Percentiles rank a stretch among this genome's conserved stretches.
Conservation (phyloP, 2,888 invertebrate species). For the Caenorhabditis sp. region DNA sequence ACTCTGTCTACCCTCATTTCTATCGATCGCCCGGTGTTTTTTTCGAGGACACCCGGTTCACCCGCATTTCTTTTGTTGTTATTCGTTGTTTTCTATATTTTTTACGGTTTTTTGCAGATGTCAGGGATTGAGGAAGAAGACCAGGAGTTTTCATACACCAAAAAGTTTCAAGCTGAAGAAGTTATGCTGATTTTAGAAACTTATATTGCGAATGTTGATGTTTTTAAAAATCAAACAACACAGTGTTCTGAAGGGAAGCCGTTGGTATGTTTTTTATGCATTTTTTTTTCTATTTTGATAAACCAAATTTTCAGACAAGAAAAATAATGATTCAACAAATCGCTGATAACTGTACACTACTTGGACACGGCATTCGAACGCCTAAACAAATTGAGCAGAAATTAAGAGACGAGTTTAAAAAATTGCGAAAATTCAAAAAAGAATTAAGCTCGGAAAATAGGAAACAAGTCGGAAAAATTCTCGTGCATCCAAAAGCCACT, state of each 20-base stretch:
- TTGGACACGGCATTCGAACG: neutral
- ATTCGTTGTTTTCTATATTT: neutral
- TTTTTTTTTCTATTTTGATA: neutral
- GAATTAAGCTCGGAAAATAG: neutral
- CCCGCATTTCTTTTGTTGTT: neutral
- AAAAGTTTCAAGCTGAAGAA: neutral
- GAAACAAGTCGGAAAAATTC: neutral
- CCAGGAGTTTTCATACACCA: neutral
- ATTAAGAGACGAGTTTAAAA: slow-evolving; percentile 4
- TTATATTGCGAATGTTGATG: neutral
- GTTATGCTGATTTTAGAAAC: neutral
- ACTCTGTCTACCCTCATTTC: neutral
- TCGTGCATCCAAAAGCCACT: neutral
- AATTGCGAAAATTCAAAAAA: neutral
- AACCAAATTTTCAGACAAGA: too few species aligned
- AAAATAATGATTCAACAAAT: slow-evolving; percentile 3
- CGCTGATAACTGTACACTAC: neutral
- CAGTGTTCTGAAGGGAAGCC: neutral
- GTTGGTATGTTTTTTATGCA: neutral
- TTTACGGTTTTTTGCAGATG: neutral
- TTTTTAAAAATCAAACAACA: neutral
- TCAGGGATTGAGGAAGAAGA: neutral
- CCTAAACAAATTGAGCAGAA: slow-evolving; percentile 2
- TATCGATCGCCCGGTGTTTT: neutral
- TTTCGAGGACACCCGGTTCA: neutral